Percentiles rank a stretch among this genome's conserved stretches.
phyloP scores from a whole-genome alignment of 2,888 invertebrate species.

The Synanthedon vespiformis region DNA sequence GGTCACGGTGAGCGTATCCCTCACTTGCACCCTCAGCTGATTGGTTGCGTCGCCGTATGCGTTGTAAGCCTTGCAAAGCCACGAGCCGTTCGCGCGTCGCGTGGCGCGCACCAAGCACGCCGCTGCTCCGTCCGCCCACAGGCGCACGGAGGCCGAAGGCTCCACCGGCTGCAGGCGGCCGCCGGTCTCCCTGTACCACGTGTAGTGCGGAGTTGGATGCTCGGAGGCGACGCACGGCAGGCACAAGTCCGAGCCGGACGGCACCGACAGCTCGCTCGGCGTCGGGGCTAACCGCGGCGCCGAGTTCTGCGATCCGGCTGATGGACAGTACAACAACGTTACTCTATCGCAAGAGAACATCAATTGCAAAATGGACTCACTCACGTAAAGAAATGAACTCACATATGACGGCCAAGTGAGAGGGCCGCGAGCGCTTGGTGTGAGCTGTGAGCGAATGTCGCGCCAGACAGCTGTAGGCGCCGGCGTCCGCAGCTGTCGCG shows the following conservation, averaged over 20 bases:
- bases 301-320: slow-evolving; percentile 40
- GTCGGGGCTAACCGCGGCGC: slow-evolving; percentile 70
- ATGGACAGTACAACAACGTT: neutral
- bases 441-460: slow-evolving; percentile 76
- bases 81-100: slow-evolving; percentile 73
- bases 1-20: slow-evolving; percentile 71
- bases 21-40: slow-evolving; percentile 72
- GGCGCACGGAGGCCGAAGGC: slow-evolving; percentile 71
- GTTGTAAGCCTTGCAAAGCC: slow-evolving; percentile 79
- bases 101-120: slow-evolving; percentile 74
- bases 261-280: slow-evolving; percentile 60
- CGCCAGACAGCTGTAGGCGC: slow-evolving; percentile 77
- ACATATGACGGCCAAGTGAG: slow-evolving; percentile 71
- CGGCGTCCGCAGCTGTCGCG: slow-evolving; percentile 68
- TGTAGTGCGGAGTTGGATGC: slow-evolving; percentile 74
- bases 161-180: slow-evolving; percentile 19
- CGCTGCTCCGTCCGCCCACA: slow-evolving; percentile 79
- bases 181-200: slow-evolving; percentile 63
- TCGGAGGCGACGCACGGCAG: slow-evolving; percentile 75
- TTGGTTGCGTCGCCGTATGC: slow-evolving; percentile 75
- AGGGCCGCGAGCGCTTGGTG: slow-evolving; percentile 73
- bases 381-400: slow-evolving; percentile 11
- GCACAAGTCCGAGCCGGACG: slow-evolving; percentile 71
- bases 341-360: neutral
- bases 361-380: no score